phyloP scores from a whole-genome alignment of 1,140 invertebrate species.

The Popillia japonica region DNA sequence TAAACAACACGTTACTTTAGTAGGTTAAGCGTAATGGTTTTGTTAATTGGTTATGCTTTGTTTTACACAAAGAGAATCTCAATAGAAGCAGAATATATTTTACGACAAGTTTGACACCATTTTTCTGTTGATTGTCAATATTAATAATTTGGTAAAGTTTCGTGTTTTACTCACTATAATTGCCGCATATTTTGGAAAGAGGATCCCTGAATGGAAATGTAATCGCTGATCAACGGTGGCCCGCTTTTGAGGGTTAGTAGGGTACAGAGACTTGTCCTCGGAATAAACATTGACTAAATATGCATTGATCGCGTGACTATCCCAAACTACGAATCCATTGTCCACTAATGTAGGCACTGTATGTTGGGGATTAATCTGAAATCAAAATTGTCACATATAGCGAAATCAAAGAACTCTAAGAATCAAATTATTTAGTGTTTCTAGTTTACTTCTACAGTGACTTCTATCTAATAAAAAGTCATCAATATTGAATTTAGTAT shows the following conservation, averaged over 20 bases:
- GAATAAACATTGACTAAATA: conserved; percentile 69
- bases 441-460: too few species aligned
- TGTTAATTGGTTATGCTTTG: too few species aligned
- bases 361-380: conserved; percentile 71
- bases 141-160: neutral
- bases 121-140: too few species aligned
- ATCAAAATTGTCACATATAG: conserved; percentile 22
- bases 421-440: too few species aligned
- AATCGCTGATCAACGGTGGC: conserved; percentile 66
- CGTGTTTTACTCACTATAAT: conserved; percentile 55
- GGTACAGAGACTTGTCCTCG: conserved; percentile 66
- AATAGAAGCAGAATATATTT: too few species aligned
- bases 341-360: conserved; percentile 74
- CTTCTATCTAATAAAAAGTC: too few species aligned
- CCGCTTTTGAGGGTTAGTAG: conserved; percentile 65
- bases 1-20: too few species aligned
- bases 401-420: neutral
- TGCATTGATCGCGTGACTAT: conserved; percentile 67
- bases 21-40: too few species aligned
- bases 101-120: too few species aligned
- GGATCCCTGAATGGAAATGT: conserved; percentile 63
- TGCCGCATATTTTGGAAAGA: conserved; percentile 60
- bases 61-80: too few species aligned
- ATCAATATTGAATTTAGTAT: too few species aligned
- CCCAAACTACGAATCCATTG: conserved; percentile 67